Base-by-base conservation (phyloP, 2,113 vertebrate species). In the Coptodon rendalli region DNA sequence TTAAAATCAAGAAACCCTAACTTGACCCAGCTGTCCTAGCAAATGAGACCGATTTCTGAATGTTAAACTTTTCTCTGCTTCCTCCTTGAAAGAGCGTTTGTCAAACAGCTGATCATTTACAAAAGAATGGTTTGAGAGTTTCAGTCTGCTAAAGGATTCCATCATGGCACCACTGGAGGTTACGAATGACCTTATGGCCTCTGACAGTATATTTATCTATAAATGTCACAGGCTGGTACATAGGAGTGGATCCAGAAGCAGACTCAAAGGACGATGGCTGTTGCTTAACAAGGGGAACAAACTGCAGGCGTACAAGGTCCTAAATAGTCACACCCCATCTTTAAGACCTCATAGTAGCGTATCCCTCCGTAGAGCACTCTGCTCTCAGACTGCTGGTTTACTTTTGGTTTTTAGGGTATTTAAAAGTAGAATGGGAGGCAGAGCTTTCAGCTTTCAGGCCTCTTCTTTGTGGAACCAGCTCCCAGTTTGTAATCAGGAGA, bases 381-480 rank as follows among this genome's bases (percentile, higher is more conserved):
- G 31, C 6, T 36, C 31, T 63, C 59, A 63, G 9, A n/a, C 59
- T 36, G 31, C 31, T 63, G 59, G 59, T n/a, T n/a, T 63, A n/a
- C 59, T 36, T 63, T 1, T 63, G 59, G 17, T 36, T 63, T 36
- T 31, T n/a, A 3, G 31, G 31, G 0, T n/a, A 5, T 66, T 66
- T 36, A 36, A 66, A 63, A 66, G 61, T 36, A 66, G 61, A 66
- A 7, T 66, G 9, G 11, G 31, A 56, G 22, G 53, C 6, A 4
- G 53, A 36, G 59, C 1, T 34, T 66, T 66, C 61, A n/a, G 17
- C 31, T 66, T n/a, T 66, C 61, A 66, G 61, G 9, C 61, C 61
- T 36, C 9, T 63, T 0, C 31, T 63, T 36, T 63, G 59, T 36
- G 59, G 0, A 36, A 7, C 3, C 59, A 63, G 59, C 59, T 63